Evolutionary conservation across 2,888 invertebrate genomes (phyloP).

Genomic region (Maniola hyperantus): DNA sequence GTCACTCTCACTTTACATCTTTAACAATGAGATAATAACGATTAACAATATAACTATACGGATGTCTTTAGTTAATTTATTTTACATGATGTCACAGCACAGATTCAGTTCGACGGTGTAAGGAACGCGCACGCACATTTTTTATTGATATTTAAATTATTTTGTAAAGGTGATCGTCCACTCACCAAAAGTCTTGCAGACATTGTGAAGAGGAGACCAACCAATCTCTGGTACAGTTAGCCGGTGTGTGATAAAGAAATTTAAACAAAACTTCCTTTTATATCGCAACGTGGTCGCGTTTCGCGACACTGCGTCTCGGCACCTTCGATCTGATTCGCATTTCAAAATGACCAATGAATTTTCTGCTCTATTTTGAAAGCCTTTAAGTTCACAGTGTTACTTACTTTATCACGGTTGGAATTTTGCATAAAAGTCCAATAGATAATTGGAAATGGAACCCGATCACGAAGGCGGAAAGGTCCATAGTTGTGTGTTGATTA

Average conservation of each 20-base stretch:
- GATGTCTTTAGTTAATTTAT: not conserved
- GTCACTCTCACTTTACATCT: conserved; percentile 10
- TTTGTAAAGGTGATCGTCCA: conserved; percentile 40
- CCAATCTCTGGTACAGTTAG: conserved; percentile 66
- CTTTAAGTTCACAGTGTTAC: not conserved
- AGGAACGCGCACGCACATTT: conserved; percentile 12
- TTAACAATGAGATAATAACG: not conserved
- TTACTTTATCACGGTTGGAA: conserved; percentile 12
- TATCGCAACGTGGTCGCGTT: conserved; percentile 79
- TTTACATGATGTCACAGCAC: not conserved
- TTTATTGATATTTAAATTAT: not conserved
- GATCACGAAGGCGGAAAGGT: conserved; percentile 45
- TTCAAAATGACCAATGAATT: not conserved
- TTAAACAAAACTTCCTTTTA: conserved; percentile 80
- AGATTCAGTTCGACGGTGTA: not conserved
- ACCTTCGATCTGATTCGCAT: conserved; percentile 54
- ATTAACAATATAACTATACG: not conserved
- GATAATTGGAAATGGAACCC: conserved; percentile 43
- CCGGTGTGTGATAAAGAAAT: conserved; percentile 78
- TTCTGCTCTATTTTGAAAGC: conserved; percentile 6
- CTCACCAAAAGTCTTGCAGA: conserved; percentile 79
- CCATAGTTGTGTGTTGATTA: conserved; percentile 37
- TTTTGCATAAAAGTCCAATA: conserved; percentile 33
- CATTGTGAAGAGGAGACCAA: conserved; percentile 71
- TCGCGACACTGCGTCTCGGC: conserved; percentile 76